A percentile compares a stretch with the other conserved stretches of the same genome.
phyloP scores from a whole-genome alignment of 1,140 invertebrate genomes.

The Sesamia nonagrioides region DNA sequence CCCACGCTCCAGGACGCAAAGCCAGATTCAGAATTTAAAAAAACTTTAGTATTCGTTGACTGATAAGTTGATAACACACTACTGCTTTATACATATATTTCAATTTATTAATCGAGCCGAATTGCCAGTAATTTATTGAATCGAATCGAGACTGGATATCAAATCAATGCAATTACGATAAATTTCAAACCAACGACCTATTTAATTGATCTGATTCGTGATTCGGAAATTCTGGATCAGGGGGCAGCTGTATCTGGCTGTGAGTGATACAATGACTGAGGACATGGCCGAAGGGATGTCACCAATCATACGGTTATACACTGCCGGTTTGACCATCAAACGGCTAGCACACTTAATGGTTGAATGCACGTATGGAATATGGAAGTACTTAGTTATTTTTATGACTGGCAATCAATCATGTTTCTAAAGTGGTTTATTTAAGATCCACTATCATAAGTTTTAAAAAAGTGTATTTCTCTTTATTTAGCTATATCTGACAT shows the following conservation, averaged over 20 bases:
- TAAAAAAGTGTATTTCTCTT: background rate
- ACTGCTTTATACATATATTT: background rate
- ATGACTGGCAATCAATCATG: conserved; percentile 1
- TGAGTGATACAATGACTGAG: conserved; percentile 19
- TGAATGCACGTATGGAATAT: conserved; percentile 31
- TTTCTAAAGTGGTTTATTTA: background rate
- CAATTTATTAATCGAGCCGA: background rate
- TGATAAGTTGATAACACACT: no score
- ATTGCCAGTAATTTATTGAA: background rate
- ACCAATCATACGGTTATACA: conserved; percentile 36
- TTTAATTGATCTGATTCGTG: background rate
- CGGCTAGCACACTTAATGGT: conserved; percentile 20
- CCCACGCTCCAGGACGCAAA: no score
- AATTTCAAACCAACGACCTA: background rate
- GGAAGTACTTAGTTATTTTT: background rate
- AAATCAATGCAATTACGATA: background rate
- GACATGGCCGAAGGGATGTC: conserved; percentile 36
- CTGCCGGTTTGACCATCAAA: conserved; percentile 24
- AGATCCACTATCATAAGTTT: no score
- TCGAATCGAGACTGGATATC: background rate
- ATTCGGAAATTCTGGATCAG: background rate
- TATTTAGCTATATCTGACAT: conserved; percentile 92
- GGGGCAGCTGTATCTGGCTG: background rate
- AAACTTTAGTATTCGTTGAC: no score
- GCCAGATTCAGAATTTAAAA: no score